These are phyloP conservation scores for Tetragonula carbonaria DNA, from an alignment of 2,888 invertebrate genomes.

Conservation along the genomic window DNA sequence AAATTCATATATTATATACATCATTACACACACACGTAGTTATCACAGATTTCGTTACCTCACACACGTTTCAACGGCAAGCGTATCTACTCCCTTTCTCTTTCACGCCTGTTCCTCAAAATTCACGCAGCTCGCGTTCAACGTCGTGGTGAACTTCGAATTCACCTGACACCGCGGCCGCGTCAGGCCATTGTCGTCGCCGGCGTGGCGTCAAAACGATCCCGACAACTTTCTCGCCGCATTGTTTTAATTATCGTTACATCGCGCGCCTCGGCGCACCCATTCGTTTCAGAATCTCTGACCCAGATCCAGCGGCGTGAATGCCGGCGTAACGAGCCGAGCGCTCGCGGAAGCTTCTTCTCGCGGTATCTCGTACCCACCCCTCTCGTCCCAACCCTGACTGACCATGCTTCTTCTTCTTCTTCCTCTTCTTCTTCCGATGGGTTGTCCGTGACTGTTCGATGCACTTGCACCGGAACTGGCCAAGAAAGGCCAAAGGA, in stretches of 20 bases:
- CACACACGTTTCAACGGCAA: no score
- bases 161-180: not conserved
- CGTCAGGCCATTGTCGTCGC: slow-evolving; percentile 4
- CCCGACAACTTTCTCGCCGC: slow-evolving; percentile 43
- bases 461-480: not conserved
- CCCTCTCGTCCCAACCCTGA: not conserved
- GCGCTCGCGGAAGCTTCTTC: slow-evolving; percentile 41
- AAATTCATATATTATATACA: no score
- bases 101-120: not conserved
- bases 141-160: not conserved
- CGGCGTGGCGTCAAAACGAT: slow-evolving; percentile 14
- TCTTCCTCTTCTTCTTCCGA: not conserved
- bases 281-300: slow-evolving; percentile 52
- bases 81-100: no score
- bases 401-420: slow-evolving; percentile 23
- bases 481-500: not conserved
- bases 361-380: not conserved
- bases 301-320: slow-evolving; percentile 45
- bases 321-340: slow-evolving; percentile 43
- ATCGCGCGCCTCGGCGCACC: slow-evolving; percentile 4
- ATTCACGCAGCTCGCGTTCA: not conserved
- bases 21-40: no score
- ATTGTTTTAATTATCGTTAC: slow-evolving; percentile 61
- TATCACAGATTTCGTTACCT: no score
- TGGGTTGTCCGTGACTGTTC: not conserved